Evolutionary conservation across 2,888 invertebrate species (phyloP).

Genomic region (Drosophila recens): DNA sequence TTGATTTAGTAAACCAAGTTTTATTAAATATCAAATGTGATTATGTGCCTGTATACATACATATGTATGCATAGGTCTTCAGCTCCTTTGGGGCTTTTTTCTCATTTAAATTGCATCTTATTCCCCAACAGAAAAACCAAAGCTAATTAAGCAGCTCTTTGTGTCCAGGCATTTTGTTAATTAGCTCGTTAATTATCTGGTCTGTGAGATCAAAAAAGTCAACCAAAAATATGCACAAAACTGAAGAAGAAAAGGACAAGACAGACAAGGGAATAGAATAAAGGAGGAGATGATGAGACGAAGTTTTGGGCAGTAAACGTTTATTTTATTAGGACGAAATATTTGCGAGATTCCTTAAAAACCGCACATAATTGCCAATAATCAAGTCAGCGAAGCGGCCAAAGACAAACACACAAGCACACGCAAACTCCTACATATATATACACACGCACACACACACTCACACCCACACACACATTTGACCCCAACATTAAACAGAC

Average conservation of each 20-base stretch:
- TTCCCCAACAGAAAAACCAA: conserved; percentile 29
- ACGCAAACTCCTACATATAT: background rate
- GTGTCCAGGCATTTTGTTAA: conserved; percentile 28
- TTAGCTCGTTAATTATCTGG: conserved; percentile 52
- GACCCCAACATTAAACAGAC: conserved; percentile 10
- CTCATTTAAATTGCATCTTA: background rate
- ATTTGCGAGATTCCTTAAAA: conserved; percentile 41
- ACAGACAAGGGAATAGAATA: background rate
- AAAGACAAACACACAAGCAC: conserved; percentile 27
- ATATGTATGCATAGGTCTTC: background rate
- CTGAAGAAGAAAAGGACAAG: background rate
- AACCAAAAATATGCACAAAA: conserved; percentile 31
- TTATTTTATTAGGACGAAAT: conserved; percentile 45
- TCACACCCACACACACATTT: conserved; percentile 12
- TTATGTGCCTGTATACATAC: conserved; percentile 1
- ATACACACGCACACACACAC: background rate
- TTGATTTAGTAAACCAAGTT: conserved; percentile 11
- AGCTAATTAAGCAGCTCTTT: conserved; percentile 59
- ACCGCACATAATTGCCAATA: conserved; percentile 73
- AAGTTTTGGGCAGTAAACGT: conserved; percentile 27
- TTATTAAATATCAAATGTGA: conserved; percentile 7
- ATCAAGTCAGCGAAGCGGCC: conserved; percentile 55
- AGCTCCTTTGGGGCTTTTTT: conserved; percentile 1
- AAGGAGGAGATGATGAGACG: too few relatives aligned
- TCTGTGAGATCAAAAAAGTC: conserved; percentile 9